Percentiles rank a stretch among this genome's conserved stretches.
Evolutionary conservation across 2,888 invertebrate species (phyloP).

Genomic region (Eretmocerus hayati): DNA sequence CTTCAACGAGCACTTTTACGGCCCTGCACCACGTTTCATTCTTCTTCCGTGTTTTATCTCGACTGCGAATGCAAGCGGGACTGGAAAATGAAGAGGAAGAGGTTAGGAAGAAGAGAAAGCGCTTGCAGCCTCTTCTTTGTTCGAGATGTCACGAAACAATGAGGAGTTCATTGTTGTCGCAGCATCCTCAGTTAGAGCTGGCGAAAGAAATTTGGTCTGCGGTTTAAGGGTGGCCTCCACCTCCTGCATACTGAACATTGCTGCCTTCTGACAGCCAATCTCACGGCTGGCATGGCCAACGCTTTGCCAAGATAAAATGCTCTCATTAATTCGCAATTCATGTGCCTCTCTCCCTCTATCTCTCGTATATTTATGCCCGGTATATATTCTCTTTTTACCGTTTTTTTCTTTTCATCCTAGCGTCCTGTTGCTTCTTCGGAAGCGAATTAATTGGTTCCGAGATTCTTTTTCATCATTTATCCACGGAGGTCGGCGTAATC

Average conservation of each 20-base stretch:
- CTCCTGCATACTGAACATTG: neutral
- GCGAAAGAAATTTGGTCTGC: neutral
- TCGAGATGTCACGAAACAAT: constrained; percentile 26
- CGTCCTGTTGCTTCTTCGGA: too few relatives aligned
- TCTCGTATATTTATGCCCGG: neutral
- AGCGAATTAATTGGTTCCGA: constrained; percentile 6
- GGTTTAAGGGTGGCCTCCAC: too few relatives aligned
- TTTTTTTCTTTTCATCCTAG: neutral
- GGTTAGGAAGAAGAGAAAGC: neutral
- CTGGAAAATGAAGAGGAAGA: constrained; percentile 1
- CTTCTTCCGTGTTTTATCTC: too few relatives aligned
- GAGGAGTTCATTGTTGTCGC: constrained; percentile 26
- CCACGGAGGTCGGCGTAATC: too few relatives aligned
- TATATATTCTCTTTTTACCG: neutral
- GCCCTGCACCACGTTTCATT: too few relatives aligned
- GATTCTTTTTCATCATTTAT: constrained; percentile 3
- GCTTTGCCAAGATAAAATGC: too few relatives aligned
- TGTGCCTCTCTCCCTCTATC: too few relatives aligned
- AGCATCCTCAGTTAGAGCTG: neutral
- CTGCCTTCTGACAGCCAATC: constrained; percentile 7
- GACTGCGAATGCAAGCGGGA: neutral
- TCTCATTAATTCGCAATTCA: constrained; percentile 28
- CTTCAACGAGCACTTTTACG: too few relatives aligned
- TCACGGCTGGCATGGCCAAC: too few relatives aligned
- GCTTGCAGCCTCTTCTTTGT: constrained; percentile 25